A percentile compares a stretch with the other conserved stretches of the same genome.
These are phyloP conservation scores for Fistularia tabacaria DNA, from an alignment of 2,797 vertebrate genomes.

Conservation along the genomic window DNA sequence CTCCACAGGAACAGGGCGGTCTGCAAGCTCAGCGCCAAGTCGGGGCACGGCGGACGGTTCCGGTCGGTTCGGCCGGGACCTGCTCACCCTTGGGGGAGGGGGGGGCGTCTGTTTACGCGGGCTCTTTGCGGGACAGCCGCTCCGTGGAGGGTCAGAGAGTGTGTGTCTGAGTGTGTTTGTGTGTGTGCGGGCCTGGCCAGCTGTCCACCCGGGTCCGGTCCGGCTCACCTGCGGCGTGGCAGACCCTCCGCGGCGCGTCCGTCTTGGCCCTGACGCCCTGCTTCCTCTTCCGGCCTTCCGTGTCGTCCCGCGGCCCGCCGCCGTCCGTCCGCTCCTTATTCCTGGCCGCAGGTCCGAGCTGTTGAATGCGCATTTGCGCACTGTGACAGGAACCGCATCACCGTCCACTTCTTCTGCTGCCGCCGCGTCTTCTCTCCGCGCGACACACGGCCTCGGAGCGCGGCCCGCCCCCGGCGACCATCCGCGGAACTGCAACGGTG, in stretches of 20 bases:
- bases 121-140: too few species aligned
- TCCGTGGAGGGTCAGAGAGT: too few species aligned
- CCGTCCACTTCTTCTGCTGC: constrained; percentile 23
- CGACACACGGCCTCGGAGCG: too few species aligned
- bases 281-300: constrained; percentile 57
- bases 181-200: constrained; percentile 25
- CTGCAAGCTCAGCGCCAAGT: fast-evolving
- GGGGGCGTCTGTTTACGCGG: too few species aligned
- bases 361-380: constrained; percentile 51
- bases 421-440: neutral
- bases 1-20: fast-evolving
- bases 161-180: too few species aligned
- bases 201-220: neutral
- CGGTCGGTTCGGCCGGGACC: too few species aligned
- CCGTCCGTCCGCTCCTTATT: constrained; percentile 5
- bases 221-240: constrained; percentile 58
- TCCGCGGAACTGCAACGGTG: too few species aligned
- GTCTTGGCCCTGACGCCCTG: constrained; percentile 37
- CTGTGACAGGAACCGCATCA: constrained; percentile 27
- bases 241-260: constrained; percentile 27
- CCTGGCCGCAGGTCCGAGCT: constrained; percentile 8
- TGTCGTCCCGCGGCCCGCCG: constrained; percentile 67
- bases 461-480: too few species aligned
- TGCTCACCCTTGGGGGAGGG: too few species aligned
- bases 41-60: too few species aligned